Evolutionary conservation across 35 echinoderm and acorn worm species (phyloP).

Genomic region (Eucidaris tribuloides): DNA sequence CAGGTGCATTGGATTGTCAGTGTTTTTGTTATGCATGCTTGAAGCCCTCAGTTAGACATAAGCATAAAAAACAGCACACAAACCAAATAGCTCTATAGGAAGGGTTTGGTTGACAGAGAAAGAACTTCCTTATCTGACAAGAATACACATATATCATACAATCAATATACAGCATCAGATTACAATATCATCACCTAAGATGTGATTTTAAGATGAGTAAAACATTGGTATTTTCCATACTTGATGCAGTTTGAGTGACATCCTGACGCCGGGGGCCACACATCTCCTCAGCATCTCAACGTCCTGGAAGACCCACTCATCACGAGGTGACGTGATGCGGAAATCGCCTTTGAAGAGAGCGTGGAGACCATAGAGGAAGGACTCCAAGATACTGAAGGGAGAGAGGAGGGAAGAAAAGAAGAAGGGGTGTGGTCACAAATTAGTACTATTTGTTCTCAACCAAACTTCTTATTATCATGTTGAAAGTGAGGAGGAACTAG

Average conservation of each 20-base stretch:
- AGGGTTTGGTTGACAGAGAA: no score
- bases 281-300: conserved; percentile 90
- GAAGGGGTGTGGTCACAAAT: no score
- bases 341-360: conserved; percentile 98
- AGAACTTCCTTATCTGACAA: neutral
- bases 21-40: no score
- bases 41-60: no score
- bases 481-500: no score
- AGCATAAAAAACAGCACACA: no score
- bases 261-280: conserved; percentile 92
- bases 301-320: conserved; percentile 99
- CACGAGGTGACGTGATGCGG: conserved; percentile 77
- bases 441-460: no score
- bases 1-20: no score
- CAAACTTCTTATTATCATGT: no score
- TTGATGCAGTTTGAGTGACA: conserved; percentile 97
- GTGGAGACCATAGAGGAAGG: conserved; percentile 96
- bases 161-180: neutral
- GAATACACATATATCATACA: neutral
- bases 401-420: conserved; percentile 18
- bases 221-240: conserved; percentile 1
- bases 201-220: neutral
- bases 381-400: conserved; percentile 74
- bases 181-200: neutral
- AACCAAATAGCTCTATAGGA: no score